A percentile compares a stretch with the other conserved stretches of the same genome.
Conservation (phyloP, 2,888 invertebrate species). For the Heliconius charithonia region DNA sequence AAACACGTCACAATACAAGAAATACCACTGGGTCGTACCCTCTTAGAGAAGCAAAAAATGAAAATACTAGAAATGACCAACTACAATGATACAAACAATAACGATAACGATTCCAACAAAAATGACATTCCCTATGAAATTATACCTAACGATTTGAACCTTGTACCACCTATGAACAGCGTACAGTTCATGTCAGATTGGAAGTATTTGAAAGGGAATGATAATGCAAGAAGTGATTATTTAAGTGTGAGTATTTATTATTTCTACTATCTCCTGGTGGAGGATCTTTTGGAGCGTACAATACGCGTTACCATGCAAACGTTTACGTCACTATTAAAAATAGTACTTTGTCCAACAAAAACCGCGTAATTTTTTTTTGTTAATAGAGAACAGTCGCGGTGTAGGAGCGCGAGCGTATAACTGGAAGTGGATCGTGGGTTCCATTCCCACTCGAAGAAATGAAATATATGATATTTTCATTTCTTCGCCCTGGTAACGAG, state of each 20-base stretch:
- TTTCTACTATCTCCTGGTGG: background rate
- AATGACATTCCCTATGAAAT: conserved; percentile 50
- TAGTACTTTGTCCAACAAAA: no score
- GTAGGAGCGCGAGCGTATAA: no score
- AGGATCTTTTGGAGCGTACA: no score
- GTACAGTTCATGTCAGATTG: conserved; percentile 87
- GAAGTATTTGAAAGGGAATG: conserved; percentile 81
- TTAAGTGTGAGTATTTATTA: conserved; percentile 78
- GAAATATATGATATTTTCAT: no score
- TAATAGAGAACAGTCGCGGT: no score
- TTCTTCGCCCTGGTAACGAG: no score
- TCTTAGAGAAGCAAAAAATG: conserved; percentile 57
- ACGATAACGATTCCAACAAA: conserved; percentile 57
- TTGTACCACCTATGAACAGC: conserved; percentile 83
- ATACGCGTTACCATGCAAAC: no score
- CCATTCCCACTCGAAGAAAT: no score
- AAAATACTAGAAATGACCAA: conserved; percentile 64
- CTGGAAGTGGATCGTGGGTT: no score
- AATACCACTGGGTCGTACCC: conserved; percentile 63
- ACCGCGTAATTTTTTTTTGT: no score
- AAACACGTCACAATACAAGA: conserved; percentile 80
- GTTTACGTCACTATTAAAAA: no score
- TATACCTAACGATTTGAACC: conserved; percentile 53
- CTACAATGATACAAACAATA: conserved; percentile 52
- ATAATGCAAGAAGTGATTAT: conserved; percentile 83